Base-by-base conservation (phyloP, 2,113 vertebrate species). In the Dunckerocampus dactyliophorus region DNA sequence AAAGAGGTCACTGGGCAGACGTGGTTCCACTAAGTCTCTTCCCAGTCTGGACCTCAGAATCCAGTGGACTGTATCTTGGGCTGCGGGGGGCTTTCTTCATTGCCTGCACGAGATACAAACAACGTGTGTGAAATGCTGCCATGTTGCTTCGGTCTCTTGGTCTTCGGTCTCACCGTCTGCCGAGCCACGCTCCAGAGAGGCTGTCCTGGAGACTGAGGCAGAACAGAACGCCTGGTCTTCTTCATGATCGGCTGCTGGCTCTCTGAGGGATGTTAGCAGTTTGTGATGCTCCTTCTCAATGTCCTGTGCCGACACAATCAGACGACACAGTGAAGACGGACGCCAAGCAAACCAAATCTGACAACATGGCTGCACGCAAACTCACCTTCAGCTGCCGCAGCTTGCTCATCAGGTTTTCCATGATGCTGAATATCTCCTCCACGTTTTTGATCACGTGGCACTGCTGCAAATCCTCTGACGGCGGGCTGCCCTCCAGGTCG, bases 401-500 rank as follows among this genome's bases (percentile, higher is more conserved):
- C 72, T 91, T 92, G 20, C 46, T 85, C 81, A 76, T 89, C 80
- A 92, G 8, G 57, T 79, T 76, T 53, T 91, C 88, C 3, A 92
- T 89, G 0, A 87, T 91, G 54, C 74, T 80, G 63, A 91, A 90
- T 63, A 92, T 89, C 73, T 89, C 87, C 4, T 91, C 89, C 59
- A 87, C 82, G 0, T 90, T 89, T 58, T 69, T 84, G 56, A 90
- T 84, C 65, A 86, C 67, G 20, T 80, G 86, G 39, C 69, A 83
- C 67, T 76, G 86, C 5, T 19, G 20, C 22, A 67, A 67, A 16
- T 64, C 82, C 59, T 74, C 61, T 17, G 14, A 8, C 34, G 59
- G 67, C 1, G 11, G 16, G n/a, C 12, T 6, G 12, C 60, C 71
- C 17, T 64, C 67, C 39, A 31, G 56, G 7, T 78, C 77, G 57